These are phyloP conservation scores for Cyanoramphus novaezelandiae DNA, from an alignment of 2,113 vertebrate species.

Conservation along the genomic window DNA sequence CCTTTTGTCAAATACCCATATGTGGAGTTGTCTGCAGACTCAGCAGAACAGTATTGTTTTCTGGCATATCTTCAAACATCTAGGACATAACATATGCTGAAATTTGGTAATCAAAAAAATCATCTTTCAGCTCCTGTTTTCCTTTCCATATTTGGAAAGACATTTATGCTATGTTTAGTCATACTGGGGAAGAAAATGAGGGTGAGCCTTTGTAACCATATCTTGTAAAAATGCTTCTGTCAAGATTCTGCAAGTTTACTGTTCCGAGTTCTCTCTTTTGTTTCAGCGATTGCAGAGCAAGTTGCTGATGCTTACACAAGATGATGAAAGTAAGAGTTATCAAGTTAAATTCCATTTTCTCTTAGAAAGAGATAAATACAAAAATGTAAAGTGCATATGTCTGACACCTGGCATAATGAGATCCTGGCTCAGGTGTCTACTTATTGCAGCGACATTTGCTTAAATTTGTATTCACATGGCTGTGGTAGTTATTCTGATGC, in stretches of 20 bases:
- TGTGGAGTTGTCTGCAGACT: background rate
- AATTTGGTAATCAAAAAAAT: background rate
- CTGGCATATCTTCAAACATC: background rate
- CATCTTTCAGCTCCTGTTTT: background rate
- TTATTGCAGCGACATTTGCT: background rate
- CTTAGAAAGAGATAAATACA: background rate
- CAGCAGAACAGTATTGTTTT: background rate
- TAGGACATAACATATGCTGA: background rate
- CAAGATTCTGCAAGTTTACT: background rate
- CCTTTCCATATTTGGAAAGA: background rate
- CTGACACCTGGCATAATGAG: background rate
- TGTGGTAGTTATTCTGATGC: background rate
- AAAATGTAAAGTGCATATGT: background rate
- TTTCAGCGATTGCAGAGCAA: constrained; percentile 75
- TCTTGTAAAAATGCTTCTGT: background rate
- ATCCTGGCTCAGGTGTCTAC: background rate
- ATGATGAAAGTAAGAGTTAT: constrained; percentile 68
- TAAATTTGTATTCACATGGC: fast-evolving
- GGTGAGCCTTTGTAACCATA: background rate
- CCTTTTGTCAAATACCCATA: background rate
- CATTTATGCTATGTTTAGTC: background rate
- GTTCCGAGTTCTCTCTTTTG: background rate
- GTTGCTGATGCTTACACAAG: constrained; percentile 65
- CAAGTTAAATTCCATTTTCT: background rate
- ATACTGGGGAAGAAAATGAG: background rate